Base-by-base conservation (phyloP, 2,888 invertebrate genomes). In the Sminthurinus aureus region DNA sequence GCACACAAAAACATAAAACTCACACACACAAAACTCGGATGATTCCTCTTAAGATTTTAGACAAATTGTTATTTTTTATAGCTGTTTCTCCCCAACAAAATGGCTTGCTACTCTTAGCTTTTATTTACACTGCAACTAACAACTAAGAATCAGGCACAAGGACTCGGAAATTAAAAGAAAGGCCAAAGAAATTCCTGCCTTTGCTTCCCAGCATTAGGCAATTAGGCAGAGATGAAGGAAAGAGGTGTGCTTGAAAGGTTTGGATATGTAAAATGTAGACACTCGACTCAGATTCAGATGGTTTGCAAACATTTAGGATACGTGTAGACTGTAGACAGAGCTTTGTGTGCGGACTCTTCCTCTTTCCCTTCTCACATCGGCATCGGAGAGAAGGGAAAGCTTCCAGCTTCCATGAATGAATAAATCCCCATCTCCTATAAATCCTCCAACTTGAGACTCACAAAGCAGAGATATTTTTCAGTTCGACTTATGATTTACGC, bases 31-130 rank as follows among this genome's bases (percentile, higher is more conserved):
- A 18, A 13, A 15, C 58, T 15, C 9, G 0, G 58, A 2, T 58
- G 58, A 58, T 58, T 58, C 58, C 58, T 24, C 15, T 24, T 18
- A 73, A 75, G 75, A 75, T 75, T 77, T 64, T 64, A 77, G 77
- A 77, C 58, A 77, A 77, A 77, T 77, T 77, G 77, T 64, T 77
- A 77, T 77, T 77, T 77, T 77, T 77, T 58, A 77, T 77, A 20
- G 58, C 64, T 64, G n/a, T 8, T 77, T 58, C n/a, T 77, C 77
- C 22, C 77, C 22, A 13, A 24, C 20, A 0, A 58, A 77, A 77
- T 77, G 77, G 58, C 22, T 77, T 64, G 20, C 50, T 77, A 18
- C 77, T 58, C 77, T 77, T 77, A 64, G 8, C 77, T 58, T 64
- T 77, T 77, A 64, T 38, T 38, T 77, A 64, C 64, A 12, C 22